Conservation (phyloP, 2,113 vertebrate species). For the Poeciliopsis occidentalis region DNA sequence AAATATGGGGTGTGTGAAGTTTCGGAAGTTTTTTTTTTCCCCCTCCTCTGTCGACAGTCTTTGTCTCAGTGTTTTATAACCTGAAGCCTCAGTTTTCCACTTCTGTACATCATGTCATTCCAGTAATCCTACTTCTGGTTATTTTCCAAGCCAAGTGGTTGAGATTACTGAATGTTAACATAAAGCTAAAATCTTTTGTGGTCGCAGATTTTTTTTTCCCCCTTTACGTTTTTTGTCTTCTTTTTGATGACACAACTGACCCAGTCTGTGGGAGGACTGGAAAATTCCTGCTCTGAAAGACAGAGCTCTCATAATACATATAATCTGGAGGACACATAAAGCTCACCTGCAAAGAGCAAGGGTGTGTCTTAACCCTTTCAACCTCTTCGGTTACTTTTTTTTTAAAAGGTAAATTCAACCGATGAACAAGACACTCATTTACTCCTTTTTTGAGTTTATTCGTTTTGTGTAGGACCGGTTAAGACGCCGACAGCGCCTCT, state of each 20-base stretch:
- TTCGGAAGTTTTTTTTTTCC: background rate
- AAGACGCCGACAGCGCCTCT: background rate
- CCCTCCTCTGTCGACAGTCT: background rate
- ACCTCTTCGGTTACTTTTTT: background rate
- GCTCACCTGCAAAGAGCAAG: conserved; percentile 3
- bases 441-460: background rate
- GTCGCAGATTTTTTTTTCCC: background rate
- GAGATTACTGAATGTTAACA: conserved; percentile 34
- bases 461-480: background rate
- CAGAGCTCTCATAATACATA: conserved; percentile 12
- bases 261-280: conserved; percentile 11
- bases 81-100: background rate
- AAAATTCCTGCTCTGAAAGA: conserved; percentile 24
- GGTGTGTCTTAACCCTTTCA: conserved; percentile 32
- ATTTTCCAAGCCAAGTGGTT: conserved; percentile 17
- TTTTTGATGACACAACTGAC: background rate
- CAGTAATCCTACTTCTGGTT: background rate
- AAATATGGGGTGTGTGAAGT: background rate
- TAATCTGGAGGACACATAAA: conserved; percentile 39
- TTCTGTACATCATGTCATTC: background rate
- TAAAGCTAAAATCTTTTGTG: conserved; percentile 15
- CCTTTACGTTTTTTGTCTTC: background rate
- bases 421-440: no score
- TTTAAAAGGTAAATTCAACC: background rate
- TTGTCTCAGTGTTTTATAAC: background rate